These are phyloP conservation scores for Pangasius sanitwongsei DNA, from an alignment of 2,797 vertebrate species.

Conservation along the genomic window DNA sequence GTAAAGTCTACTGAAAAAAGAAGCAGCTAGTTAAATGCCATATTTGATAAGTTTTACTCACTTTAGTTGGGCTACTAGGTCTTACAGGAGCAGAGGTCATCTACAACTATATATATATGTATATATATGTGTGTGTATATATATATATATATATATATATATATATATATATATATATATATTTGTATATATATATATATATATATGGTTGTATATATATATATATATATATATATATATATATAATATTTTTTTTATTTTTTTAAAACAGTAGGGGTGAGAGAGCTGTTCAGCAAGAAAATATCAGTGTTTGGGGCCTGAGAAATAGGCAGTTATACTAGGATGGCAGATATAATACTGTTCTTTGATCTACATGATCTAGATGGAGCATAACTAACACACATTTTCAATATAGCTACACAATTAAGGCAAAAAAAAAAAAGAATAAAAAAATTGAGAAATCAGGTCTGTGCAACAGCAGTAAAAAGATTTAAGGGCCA, in stretches of 20 bases:
- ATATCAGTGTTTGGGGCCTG: neutral
- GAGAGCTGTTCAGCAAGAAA: neutral
- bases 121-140: no score
- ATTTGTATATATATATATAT: no score
- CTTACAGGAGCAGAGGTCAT: neutral
- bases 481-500: neutral
- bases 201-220: no score
- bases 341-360: neutral
- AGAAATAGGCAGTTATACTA: neutral
- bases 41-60: conserved; percentile 4
- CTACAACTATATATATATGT: no score
- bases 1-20: neutral
- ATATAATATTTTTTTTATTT: neutral
- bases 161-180: no score
- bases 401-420: neutral
- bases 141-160: fast-evolving
- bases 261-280: neutral
- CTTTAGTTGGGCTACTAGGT: neutral
- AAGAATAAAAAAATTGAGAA: neutral
- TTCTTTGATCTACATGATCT: neutral
- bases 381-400: conserved; percentile 11
- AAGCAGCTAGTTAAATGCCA: conserved; percentile 4
- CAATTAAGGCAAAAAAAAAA: neutral
- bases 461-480: neutral
- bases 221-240: no score